Conservation (phyloP, 2,888 invertebrate species). For the Pyrocoelia pectoralis region DNA sequence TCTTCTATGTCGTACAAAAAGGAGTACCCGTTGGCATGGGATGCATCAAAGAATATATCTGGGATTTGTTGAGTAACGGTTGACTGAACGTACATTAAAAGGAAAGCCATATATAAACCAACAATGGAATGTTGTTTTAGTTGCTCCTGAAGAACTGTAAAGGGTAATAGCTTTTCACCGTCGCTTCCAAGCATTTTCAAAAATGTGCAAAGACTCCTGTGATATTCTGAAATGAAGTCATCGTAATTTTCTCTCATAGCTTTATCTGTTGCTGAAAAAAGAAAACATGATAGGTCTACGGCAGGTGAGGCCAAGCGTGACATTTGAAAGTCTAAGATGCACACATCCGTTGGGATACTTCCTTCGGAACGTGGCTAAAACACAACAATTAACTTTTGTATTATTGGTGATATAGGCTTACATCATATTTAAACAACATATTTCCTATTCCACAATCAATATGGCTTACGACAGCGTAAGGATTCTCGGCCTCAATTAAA, state of each 20-base stretch:
- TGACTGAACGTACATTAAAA: background rate
- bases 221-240: conserved; percentile 17
- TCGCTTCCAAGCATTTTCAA: conserved; percentile 10
- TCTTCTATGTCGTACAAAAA: background rate
- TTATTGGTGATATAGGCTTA: background rate
- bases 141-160: background rate
- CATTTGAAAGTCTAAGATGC: conserved; percentile 36
- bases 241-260: conserved; percentile 9
- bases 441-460: conserved; percentile 44
- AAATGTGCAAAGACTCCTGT: conserved; percentile 6
- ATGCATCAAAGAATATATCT: background rate
- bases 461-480: conserved; percentile 43
- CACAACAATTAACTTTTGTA: background rate
- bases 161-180: background rate
- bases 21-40: background rate
- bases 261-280: conserved; percentile 15
- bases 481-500: background rate
- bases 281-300: conserved; percentile 16
- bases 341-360: conserved; percentile 5
- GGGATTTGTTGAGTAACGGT: background rate
- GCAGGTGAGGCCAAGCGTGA: conserved; percentile 17
- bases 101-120: background rate
- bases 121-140: background rate
- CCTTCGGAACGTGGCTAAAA: background rate
- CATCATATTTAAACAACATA: conserved; percentile 41